These are phyloP conservation scores for Adelognathus sp. DNA, from an alignment of 2,888 invertebrate species.

Conservation along the genomic window DNA sequence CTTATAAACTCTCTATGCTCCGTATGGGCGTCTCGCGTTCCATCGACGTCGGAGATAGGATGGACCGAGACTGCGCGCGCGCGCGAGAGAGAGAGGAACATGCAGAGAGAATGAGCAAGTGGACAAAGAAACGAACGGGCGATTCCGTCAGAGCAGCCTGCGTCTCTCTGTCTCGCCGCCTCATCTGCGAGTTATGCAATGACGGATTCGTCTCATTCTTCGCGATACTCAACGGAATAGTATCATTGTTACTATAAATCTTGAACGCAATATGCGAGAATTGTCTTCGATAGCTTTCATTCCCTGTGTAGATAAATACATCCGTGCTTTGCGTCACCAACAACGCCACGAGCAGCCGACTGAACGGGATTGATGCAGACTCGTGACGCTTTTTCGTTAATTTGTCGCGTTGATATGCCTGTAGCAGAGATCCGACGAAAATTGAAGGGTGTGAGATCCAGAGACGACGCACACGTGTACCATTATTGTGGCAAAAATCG, in stretches of 20 bases:
- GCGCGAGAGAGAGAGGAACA: not conserved
- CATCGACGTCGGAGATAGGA: conserved; percentile 12
- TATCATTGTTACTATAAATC: not conserved
- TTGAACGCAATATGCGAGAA: not conserved
- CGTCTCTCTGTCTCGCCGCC: not conserved
- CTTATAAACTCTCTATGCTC: conserved; percentile 30
- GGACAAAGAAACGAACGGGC: conserved; percentile 40
- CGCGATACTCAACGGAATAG: not conserved
- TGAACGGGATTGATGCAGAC: not conserved
- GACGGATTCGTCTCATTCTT: conserved; percentile 6
- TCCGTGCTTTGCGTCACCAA: not conserved
- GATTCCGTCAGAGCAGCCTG: conserved; percentile 25
- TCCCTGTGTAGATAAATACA: not conserved
- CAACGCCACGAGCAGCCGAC: not conserved
- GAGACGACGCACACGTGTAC: not conserved
- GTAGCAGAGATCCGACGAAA: not conserved
- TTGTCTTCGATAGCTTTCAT: conserved; percentile 3
- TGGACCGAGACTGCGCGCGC: not conserved
- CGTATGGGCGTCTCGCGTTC: conserved; percentile 29
- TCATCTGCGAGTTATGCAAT: conserved; percentile 33
- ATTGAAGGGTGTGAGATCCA: not conserved
- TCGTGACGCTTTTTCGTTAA: not conserved
- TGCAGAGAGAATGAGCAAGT: conserved; percentile 1
- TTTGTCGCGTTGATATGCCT: not conserved
- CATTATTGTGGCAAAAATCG: no score